These are phyloP conservation scores for Nasonia giraulti DNA, from an alignment of 1,140 invertebrate species.

Conservation along the genomic window DNA sequence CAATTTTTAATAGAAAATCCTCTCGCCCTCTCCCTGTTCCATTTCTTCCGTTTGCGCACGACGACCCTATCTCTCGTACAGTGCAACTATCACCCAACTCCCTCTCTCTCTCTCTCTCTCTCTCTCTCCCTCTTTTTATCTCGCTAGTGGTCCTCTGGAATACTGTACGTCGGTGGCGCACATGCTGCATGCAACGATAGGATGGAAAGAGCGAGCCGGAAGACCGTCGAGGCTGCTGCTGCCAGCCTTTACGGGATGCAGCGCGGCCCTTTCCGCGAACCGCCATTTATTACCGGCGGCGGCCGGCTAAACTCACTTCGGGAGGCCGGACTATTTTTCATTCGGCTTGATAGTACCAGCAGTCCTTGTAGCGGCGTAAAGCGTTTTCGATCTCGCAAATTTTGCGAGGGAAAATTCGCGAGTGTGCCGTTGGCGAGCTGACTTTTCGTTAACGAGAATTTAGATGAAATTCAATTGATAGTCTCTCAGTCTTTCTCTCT, in stretches of 20 bases:
- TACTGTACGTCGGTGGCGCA: conserved; percentile 1
- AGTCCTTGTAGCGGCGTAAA: not conserved
- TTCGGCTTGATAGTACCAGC: conserved; percentile 9
- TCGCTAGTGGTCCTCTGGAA: not conserved
- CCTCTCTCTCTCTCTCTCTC: not conserved
- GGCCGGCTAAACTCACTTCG: conserved; percentile 3
- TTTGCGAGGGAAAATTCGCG: conserved; percentile 26
- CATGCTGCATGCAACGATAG: conserved; percentile 15
- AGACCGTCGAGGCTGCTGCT: not conserved
- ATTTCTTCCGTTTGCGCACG: not conserved
- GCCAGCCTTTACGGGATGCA: conserved; percentile 12
- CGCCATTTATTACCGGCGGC: conserved; percentile 31
- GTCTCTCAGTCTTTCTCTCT: not conserved
- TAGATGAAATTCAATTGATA: conserved; percentile 30
- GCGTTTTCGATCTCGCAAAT: conserved; percentile 31
- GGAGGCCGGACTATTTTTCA: conserved; percentile 34
- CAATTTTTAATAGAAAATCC: conserved; percentile 32
- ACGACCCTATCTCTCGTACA: not conserved
- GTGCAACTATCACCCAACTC: not conserved
- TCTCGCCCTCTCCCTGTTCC: not conserved
- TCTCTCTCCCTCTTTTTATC: not conserved
- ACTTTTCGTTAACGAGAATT: conserved; percentile 19
- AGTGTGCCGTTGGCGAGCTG: not conserved
- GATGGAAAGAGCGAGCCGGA: not conserved
- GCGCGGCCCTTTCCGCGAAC: conserved; percentile 1